Evolutionary conservation across 2,797 vertebrate species (phyloP).

Genomic region (Leptoclinus maculatus): DNA sequence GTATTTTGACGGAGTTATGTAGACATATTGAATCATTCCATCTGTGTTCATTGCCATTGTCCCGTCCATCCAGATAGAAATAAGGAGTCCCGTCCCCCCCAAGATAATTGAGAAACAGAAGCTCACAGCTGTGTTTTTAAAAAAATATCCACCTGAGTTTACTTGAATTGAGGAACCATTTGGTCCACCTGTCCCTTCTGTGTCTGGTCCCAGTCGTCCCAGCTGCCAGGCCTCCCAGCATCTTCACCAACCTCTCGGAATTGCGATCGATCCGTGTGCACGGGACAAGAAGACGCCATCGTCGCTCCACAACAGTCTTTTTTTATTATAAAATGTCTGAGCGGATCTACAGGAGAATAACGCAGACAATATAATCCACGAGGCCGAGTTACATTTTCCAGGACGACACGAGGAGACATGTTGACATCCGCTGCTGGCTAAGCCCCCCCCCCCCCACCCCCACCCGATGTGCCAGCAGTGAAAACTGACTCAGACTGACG

Average conservation of each 20-base stretch:
- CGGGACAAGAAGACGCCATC: neutral
- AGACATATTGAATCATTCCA: constrained; percentile 36
- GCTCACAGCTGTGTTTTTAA: constrained; percentile 5
- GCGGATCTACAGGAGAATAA: constrained; percentile 18
- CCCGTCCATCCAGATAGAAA: constrained; percentile 7
- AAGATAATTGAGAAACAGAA: constrained; percentile 20
- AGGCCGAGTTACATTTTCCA: constrained; percentile 25
- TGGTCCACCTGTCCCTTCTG: constrained; percentile 54
- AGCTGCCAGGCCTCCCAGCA: constrained; percentile 35
- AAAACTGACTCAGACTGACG: constrained; percentile 52
- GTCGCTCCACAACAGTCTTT: neutral
- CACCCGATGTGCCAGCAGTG: neutral
- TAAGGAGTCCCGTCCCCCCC: neutral
- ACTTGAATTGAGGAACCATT: constrained; percentile 60
- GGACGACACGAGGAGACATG: constrained; percentile 30
- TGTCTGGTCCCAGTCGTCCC: constrained; percentile 21
- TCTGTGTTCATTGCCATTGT: constrained; percentile 26
- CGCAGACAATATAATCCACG: constrained; percentile 26
- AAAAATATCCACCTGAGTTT: constrained; percentile 41
- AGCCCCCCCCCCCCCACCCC: neutral
- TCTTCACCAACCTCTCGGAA: constrained; percentile 15
- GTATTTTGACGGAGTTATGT: constrained; percentile 1
- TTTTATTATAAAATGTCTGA: neutral
- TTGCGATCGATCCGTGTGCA: constrained; percentile 12
- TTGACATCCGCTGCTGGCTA: constrained; percentile 29